A percentile compares a stretch with the other conserved stretches of the same genome.
These are phyloP conservation scores for Oenanthe melanoleuca DNA, from an alignment of 2,113 vertebrate genomes.

Conservation along the genomic window DNA sequence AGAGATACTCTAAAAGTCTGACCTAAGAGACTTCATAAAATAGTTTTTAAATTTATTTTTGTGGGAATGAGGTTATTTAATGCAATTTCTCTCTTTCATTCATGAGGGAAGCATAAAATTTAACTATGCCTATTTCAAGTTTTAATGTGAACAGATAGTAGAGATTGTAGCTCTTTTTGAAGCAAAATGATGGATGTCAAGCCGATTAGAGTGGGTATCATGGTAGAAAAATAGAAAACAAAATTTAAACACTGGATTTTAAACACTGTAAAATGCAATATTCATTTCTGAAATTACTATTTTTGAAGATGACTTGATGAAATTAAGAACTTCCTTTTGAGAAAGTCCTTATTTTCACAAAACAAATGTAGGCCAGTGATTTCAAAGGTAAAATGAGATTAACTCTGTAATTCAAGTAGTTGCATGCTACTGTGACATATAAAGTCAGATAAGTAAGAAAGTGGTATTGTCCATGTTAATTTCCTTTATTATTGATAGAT, in stretches of 20 bases:
- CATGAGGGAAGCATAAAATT: neutral
- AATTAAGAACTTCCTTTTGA: neutral
- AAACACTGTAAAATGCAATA: neutral
- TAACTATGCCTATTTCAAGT: neutral
- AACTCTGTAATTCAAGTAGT: neutral
- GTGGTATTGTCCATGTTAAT: neutral
- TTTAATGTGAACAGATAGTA: neutral
- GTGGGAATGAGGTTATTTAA: rapidly evolving
- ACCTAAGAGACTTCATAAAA: neutral
- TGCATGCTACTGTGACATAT: neutral
- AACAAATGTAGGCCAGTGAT: neutral
- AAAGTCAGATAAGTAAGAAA: neutral
- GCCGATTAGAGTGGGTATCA: neutral
- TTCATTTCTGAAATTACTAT: neutral
- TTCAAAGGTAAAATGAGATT: neutral
- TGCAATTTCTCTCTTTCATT: neutral
- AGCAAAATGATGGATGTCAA: neutral
- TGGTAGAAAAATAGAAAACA: neutral
- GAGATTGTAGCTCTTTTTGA: neutral
- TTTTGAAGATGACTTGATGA: neutral
- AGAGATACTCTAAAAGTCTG: neutral
- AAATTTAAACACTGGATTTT: neutral
- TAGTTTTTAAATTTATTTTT: neutral
- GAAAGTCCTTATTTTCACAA: rapidly evolving
- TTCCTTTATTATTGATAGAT: neutral